A percentile compares a stretch with the other conserved stretches of the same genome.
These are phyloP conservation scores for Triplophysa bombifrons DNA, from an alignment of 2,797 vertebrate species.

Conservation along the genomic window DNA sequence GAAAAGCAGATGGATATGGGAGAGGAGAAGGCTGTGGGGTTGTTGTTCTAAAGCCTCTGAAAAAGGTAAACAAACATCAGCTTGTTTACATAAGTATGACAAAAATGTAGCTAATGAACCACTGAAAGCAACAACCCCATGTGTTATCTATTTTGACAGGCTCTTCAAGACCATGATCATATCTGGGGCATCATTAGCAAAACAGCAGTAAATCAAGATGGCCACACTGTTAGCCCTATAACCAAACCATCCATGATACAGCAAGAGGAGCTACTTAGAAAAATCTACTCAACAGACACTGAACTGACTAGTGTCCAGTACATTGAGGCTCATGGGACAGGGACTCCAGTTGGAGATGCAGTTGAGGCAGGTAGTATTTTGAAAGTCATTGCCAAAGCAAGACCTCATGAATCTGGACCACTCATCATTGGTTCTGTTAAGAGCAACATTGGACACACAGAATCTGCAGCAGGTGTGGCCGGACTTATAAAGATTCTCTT, in stretches of 20 bases:
- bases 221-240: conserved; percentile 79
- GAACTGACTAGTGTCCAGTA: conserved; percentile 81
- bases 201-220: conserved; percentile 86
- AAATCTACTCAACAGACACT: conserved; percentile 74
- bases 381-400: conserved; percentile 76
- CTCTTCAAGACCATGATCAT: conserved; percentile 78
- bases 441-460: conserved; percentile 88
- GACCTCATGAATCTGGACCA: conserved; percentile 57
- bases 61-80: conserved; percentile 65
- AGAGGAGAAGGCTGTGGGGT: conserved; percentile 88
- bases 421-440: conserved; percentile 86
- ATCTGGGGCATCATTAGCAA: conserved; percentile 84
- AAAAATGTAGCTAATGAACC: conserved; percentile 67
- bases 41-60: conserved; percentile 80
- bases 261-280: conserved; percentile 81
- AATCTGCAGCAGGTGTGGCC: conserved; percentile 86
- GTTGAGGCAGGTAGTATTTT: conserved; percentile 81
- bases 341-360: conserved; percentile 82
- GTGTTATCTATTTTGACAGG: conserved; percentile 66
- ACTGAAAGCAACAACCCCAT: background rate
- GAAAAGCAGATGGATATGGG: conserved; percentile 82
- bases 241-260: conserved; percentile 83
- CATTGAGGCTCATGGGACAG: conserved; percentile 87
- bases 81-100: conserved; percentile 54
- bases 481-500: conserved; percentile 88